A percentile compares a stretch with the other conserved stretches of the same genome.
Evolutionary conservation across 2,113 vertebrate species (phyloP).

Genomic region (Rattus norvegicus): GRCr8 NC_086020.1:236863501-236864000

Average conservation of each 20-base stretch:
- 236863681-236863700: neutral
- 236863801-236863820: neutral
- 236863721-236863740: neutral
- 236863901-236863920: constrained; percentile 43
- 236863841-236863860: constrained; percentile 39
- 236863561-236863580: neutral
- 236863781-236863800: neutral
- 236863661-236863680: neutral
- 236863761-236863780: neutral
- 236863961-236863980: neutral
- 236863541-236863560: no score
- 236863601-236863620: neutral
- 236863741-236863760: neutral
- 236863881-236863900: constrained; percentile 49
- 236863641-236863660: neutral
- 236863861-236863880: constrained; percentile 25
- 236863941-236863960: constrained; percentile 9
- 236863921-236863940: constrained; percentile 12
- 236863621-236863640: neutral
- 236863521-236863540: no score
- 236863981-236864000: neutral
- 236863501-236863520: no score
- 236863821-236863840: constrained; percentile 43
- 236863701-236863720: neutral
- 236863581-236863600: no score